Percentiles rank a stretch among this genome's conserved stretches.
phyloP scores from a whole-genome alignment of 64 coral and sea anemone species.

The Porites lutea region DNA sequence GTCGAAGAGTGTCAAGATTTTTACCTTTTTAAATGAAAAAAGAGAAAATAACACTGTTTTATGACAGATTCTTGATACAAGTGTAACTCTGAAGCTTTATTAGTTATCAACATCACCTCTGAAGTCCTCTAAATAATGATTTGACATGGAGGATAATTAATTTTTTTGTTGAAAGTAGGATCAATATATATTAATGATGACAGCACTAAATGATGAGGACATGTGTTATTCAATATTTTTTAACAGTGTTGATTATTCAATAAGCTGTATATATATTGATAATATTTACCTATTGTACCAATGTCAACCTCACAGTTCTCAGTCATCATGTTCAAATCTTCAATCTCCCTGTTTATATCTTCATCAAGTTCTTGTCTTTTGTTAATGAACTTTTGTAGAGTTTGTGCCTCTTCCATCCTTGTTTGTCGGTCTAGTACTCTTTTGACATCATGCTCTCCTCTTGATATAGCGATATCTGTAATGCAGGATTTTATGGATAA shows the following conservation, averaged over 20 bases:
- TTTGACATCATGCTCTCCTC: constrained; percentile 66
- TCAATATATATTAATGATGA: too few species aligned
- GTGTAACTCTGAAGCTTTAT: too few species aligned
- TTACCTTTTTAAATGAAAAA: constrained; percentile 9
- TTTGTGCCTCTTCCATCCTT: constrained; percentile 65
- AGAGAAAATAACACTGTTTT: background rate
- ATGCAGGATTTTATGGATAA: background rate
- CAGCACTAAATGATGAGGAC: background rate
- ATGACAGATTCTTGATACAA: too few species aligned
- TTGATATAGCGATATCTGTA: constrained; percentile 67
- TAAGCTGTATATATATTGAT: background rate
- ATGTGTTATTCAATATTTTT: too few species aligned
- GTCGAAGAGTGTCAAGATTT: constrained; percentile 54
- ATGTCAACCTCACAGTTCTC: constrained; percentile 88
- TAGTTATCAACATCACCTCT: too few species aligned
- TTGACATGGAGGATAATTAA: too few species aligned
- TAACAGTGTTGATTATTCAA: too few species aligned
- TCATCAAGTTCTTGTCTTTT: constrained; percentile 76
- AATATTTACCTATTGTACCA: constrained; percentile 44
- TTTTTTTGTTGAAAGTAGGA: too few species aligned
- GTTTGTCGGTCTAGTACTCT: constrained; percentile 64
- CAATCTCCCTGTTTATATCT: constrained; percentile 68
- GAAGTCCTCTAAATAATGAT: too few species aligned
- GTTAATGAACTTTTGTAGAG: constrained; percentile 67
- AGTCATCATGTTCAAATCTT: constrained; percentile 74